Evolutionary conservation across 2,113 vertebrate genomes (phyloP), one percentile per base, ranked within the genome.

Genomic region (Columba livia): DNA sequence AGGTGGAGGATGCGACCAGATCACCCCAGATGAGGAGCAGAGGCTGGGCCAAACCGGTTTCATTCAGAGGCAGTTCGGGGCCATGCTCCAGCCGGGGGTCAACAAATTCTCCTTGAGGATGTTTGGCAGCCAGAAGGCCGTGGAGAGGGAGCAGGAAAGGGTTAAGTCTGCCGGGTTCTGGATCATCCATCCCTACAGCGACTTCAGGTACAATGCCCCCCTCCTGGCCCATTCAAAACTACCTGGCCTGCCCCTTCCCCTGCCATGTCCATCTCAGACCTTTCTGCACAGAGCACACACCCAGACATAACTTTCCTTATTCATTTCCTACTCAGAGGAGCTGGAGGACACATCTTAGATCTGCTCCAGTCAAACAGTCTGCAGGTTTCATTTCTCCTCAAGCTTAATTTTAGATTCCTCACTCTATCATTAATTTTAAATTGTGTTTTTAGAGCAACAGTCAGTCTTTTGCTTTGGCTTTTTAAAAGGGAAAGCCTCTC

Each of bases 51-150:
- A 99, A 95, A 97, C 98, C 7, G 99, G 99, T 85, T 99, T 99
- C 97, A 99, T 99, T 98, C 99, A 99, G 97, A 98, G 99, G 94
- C 99, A 99, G 95, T 98, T 99, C 51, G 99, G 99, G 92, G 99
- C 99, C 82, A 99, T 99, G 99, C 98, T 99, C 48, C 99, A 99
- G 91, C 99, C 99, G 1, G 99, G 99, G 97, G 99, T 99, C 98
- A 99, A 99, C 98, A 99, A 99, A 98, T 99, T 99, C 98, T 99
- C 99, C 94, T 98, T 99, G 96, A 98, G 99, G 98, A 99, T 99
- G 99, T 99, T 99, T 98, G 99, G 99, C 95, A 99, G 99, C 97
- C 99, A 99, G 98, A 99, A 99, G 98, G 99, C 99, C 44, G 99
- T 99, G 90, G 99, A 99, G 97, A 97, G 99, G 48, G 99, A 99